These are phyloP conservation scores for Hydraecia micacea DNA, from an alignment of 2,888 invertebrate species.

Conservation along the genomic window DNA sequence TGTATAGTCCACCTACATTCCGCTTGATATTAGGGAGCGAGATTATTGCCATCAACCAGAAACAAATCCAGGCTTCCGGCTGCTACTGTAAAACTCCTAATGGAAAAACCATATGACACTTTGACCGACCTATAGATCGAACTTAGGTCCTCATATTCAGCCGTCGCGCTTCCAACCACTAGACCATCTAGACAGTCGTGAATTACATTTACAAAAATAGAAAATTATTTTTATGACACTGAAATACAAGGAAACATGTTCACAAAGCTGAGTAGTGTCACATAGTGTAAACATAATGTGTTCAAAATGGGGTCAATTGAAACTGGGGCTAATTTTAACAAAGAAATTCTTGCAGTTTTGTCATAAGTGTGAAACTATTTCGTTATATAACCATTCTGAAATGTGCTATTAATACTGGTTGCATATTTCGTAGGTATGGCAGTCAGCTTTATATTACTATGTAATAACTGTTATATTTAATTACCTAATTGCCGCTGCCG, in stretches of 20 bases:
- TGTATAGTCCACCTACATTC: background rate
- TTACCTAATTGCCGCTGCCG: slow-evolving; percentile 2
- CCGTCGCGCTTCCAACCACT: background rate
- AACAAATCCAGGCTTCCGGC: background rate
- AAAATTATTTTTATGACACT: background rate
- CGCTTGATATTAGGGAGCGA: background rate
- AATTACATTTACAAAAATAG: background rate
- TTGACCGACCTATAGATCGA: background rate
- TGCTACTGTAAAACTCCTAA: background rate
- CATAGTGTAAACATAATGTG: slow-evolving; percentile 38
- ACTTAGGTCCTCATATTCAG: background rate
- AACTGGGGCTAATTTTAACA: slow-evolving; percentile 46
- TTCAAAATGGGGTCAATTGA: slow-evolving; percentile 45
- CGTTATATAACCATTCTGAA: slow-evolving; percentile 49
- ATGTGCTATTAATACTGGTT: slow-evolving; percentile 13
- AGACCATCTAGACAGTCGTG: background rate
- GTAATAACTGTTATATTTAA: slow-evolving; percentile 4
- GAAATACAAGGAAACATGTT: slow-evolving; percentile 44
- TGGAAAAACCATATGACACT: background rate
- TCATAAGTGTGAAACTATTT: slow-evolving; percentile 47
- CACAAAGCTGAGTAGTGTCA: slow-evolving; percentile 34
- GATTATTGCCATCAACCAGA: background rate
- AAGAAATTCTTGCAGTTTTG: slow-evolving; percentile 50
- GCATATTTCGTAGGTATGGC: background rate
- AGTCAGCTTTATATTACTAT: background rate